Base-by-base conservation (phyloP, 2,888 invertebrate genomes). In the Agrochola litura region DNA sequence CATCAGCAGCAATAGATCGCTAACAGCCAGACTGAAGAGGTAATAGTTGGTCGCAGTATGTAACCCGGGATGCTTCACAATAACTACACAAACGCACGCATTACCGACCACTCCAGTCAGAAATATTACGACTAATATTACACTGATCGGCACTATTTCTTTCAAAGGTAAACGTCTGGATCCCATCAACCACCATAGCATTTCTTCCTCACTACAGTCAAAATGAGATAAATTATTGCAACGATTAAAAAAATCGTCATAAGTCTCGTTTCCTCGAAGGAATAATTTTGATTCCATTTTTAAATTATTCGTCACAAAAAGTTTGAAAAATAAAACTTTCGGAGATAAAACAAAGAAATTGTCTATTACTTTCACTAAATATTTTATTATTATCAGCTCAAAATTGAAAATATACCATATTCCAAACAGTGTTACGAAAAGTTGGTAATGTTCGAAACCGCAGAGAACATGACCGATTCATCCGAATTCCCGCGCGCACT, bases 31-130 rank as follows among this genome's bases (percentile, higher is more conserved):
- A 94, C 98, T 99, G 95, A 99, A 98, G 72, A 99, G 97, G 92
- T 99, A 99, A 93, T 98, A 99, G 93, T 99, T 99, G 0, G 99
- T 99, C 0, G 99, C 98, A 1, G 99, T 98, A 91, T 98, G 99
- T 97, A 99, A 97, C 25, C 98, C 97, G 0, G 98, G 97, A 90
- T 99, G 98, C 79, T 97, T 97, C 19, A 98, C 97, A 81, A 99
- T 99, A 37, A 99, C 99, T 43, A 98, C 97, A 93, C 99, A 99
- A 10, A 99, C 98, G 84, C 98, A 97, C 14, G 98, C 95, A 92
- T 99, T 99, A 2, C 99, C 99, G 41, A 99, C 93, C 12, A 99
- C 97, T 12, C 99, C 99, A 3, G 98, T 98, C 61, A 99, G 94
- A 90, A 99, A 99, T 86, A 99, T 98, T 73, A 98, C 95, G 72